Base-by-base conservation (phyloP, 2,888 invertebrate species). In the Choreutis nemorana region DNA sequence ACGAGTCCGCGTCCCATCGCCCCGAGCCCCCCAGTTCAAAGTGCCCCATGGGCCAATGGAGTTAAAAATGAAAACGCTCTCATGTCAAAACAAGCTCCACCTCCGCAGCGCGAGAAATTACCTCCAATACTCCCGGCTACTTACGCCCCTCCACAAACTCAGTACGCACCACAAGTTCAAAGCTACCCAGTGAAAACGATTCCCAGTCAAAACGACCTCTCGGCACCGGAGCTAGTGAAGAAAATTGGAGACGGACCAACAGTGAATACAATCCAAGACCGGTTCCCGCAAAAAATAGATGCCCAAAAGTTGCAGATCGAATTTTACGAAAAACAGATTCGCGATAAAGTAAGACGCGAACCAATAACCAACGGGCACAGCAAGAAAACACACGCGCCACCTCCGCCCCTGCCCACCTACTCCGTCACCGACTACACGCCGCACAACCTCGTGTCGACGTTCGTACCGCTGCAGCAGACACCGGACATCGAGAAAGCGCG, bases 381-480 rank as follows among this genome's bases (percentile, higher is more conserved):
- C 24, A 39, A 39, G 11, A 27, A 29, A 15, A 50, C 46, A 23
- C 40, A 40, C 14, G 51, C 54, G 34, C 48, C 59, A 3, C 18
- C 14, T 13, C 26, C 26, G 14, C 39, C 41, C 21, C 70, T 58
- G 2, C 50, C 56, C 26, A 41, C 54, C 8, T 83, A 82, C 43
- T 68, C 81, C 11, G 60, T 79, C 23, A 79, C 80, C 7, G 79
- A 79, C 49, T 80, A 63, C 42, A 77, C 81, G 6, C 66, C 83
- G 14, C 61, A 65, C 22, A 51, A 59, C 21, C 49, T 51, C n/a
- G 38, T 56, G 2, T 58, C 70, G n/a, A 71, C 80, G 1, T 81
- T 81, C 36, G 58, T 70, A 2, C 80, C 79, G 21, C 55, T 80
- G 30, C 78, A 78, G 33, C 75, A 71, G 39, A 80, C 78, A 15